Evolutionary conservation across 2,797 vertebrate species (phyloP), one percentile per base, ranked within the genome.

Genomic region (Eulemur coronatus): DNA sequence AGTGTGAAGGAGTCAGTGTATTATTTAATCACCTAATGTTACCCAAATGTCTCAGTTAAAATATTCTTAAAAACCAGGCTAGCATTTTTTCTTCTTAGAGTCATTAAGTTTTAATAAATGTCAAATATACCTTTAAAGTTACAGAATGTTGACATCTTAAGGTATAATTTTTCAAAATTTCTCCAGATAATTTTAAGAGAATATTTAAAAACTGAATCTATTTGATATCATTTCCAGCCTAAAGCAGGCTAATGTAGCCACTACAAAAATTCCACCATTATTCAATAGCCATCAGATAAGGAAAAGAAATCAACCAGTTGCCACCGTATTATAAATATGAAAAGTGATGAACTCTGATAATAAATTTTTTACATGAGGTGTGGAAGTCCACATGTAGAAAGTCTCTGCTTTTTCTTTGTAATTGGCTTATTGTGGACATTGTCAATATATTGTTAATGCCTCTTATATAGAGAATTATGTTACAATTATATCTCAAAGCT

Each of bases 41-140:
- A 78, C 59, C 75, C 65, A 93, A 82, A 30, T 65, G 20, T 78
- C 52, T 92, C 11, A 80, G 43, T 59, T 73, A 91, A 92, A 89
- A 93, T 81, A 85, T 73, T 84, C 41, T 84, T 91, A 75, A 96
- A 94, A 96, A 20, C 38, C 6, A 95, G 35, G 6, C 7, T 69
- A 75, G 46, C 33, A 61, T 24, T 7, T 61, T 94, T 96, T 72
- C 35, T 65, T 43, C 12, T 81, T 86, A 79, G 4, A 28, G 20
- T 81, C 3, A 0, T 72, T 91, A 97, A 55, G 1, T 70, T 93
- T 93, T 22, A 48, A 50, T 33, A 46, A 94, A 97, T 78, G 15
- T 9, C 15, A 67, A 75, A 38, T 30, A 4, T 38, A 80, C 89
- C 59, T 33, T 75, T 91, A 73, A 50, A 94, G 7, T 5, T 48